These are phyloP conservation scores for Hippocampus kuda DNA, from an alignment of 2,797 vertebrate species.

Conservation along the genomic window DNA sequence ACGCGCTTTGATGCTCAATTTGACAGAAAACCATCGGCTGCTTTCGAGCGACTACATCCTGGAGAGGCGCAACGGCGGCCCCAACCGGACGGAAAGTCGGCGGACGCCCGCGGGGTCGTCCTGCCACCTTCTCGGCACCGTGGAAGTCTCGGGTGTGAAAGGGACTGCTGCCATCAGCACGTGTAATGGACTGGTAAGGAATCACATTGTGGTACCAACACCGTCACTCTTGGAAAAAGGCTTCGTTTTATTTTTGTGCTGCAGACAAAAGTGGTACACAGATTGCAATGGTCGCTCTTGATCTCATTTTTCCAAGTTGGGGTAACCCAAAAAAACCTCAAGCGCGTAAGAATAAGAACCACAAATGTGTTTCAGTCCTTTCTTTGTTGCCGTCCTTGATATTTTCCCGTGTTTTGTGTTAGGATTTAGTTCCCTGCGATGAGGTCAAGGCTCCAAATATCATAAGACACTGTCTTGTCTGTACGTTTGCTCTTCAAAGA, in stretches of 20 bases:
- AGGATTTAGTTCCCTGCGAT: background rate
- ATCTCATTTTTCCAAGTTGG: too few relatives aligned
- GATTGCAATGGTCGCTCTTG: too few relatives aligned
- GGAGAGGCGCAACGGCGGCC: slow-evolving; percentile 73
- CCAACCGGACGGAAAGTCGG: slow-evolving; percentile 50
- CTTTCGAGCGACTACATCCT: slow-evolving; percentile 75
- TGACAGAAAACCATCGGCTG: slow-evolving; percentile 72
- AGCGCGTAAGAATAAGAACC: too few relatives aligned
- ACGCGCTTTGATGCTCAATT: slow-evolving; percentile 73
- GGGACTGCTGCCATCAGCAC: slow-evolving; percentile 82
- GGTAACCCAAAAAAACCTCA: too few relatives aligned
- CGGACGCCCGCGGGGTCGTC: slow-evolving; percentile 34
- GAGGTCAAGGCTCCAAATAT: slow-evolving; percentile 14
- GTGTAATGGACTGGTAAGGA: slow-evolving; percentile 86
- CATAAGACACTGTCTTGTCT: slow-evolving; percentile 44
- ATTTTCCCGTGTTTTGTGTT: background rate
- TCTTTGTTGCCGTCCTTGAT: too few relatives aligned
- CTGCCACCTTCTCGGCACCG: slow-evolving; percentile 81
- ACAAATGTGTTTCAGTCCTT: too few relatives aligned
- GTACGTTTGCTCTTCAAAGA: slow-evolving; percentile 48
- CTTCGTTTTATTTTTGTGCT: too few relatives aligned
- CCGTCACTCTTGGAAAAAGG: background rate
- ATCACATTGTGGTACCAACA: background rate
- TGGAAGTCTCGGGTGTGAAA: slow-evolving; percentile 32
- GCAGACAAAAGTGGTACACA: too few relatives aligned